Evolutionary conservation across 2,888 invertebrate species (phyloP).

Genomic region (Bombyx huttoni): DNA sequence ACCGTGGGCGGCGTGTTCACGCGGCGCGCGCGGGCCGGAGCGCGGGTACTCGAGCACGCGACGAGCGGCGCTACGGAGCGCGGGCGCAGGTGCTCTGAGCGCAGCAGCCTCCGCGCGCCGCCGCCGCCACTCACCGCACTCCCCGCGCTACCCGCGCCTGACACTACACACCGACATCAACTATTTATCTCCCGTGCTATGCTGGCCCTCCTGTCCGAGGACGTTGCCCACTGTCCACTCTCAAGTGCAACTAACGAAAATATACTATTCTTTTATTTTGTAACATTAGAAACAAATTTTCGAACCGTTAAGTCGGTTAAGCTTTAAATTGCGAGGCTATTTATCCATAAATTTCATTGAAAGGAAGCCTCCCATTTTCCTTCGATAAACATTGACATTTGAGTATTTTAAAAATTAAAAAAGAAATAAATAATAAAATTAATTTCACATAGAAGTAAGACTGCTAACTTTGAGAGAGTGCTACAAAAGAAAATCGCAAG

Average conservation of each 20-base stretch:
- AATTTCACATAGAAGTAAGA: too few species aligned
- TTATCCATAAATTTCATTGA: too few species aligned
- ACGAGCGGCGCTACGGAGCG: slow-evolving; percentile 72
- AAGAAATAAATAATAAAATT: too few species aligned
- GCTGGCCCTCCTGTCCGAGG: slow-evolving; percentile 59
- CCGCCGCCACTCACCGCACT: slow-evolving; percentile 72
- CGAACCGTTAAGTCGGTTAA: too few species aligned
- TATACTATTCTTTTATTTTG: too few species aligned
- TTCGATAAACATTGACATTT: too few species aligned
- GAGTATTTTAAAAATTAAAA: too few species aligned
- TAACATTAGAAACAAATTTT: too few species aligned
- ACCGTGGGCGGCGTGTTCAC: slow-evolving; percentile 68
- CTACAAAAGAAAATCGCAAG: not conserved
- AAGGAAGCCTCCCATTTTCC: too few species aligned
- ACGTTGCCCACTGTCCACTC: slow-evolving; percentile 32
- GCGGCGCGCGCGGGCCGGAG: slow-evolving; percentile 44
- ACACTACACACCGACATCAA: slow-evolving; percentile 65
- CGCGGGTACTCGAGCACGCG: slow-evolving; percentile 60
- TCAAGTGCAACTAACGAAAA: too few species aligned
- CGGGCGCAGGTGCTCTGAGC: slow-evolving; percentile 81
- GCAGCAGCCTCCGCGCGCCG: slow-evolving; percentile 75
- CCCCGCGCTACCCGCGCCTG: slow-evolving; percentile 44
- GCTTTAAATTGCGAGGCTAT: too few species aligned
- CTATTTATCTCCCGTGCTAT: slow-evolving; percentile 67
- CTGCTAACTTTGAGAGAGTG: not conserved